These are phyloP conservation scores for Galbula dea DNA, from an alignment of 2,113 vertebrate genomes.

Conservation along the genomic window DNA sequence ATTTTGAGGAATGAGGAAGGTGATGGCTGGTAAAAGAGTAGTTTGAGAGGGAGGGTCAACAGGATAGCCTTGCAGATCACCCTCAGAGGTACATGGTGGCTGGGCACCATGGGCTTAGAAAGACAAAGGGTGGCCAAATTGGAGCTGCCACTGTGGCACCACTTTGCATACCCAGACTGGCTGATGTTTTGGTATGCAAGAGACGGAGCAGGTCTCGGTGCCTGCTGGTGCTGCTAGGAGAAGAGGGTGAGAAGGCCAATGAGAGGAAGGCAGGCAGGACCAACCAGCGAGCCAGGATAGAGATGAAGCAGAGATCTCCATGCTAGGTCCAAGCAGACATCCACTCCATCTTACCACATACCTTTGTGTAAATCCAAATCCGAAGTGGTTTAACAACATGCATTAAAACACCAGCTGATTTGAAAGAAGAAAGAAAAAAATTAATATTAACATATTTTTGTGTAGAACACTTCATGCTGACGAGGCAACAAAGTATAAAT, in stretches of 20 bases:
- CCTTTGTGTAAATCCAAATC: rapidly evolving
- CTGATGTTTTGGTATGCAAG: rapidly evolving
- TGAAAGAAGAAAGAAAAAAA: not conserved
- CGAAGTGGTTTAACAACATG: not conserved
- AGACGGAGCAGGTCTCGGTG: not conserved
- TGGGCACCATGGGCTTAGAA: rapidly evolving
- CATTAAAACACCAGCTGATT: not conserved
- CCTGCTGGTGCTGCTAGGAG: not conserved
- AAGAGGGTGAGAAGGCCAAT: not conserved
- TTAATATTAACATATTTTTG: not conserved
- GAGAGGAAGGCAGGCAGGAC: not conserved
- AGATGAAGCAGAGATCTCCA: not conserved
- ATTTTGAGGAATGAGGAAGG: not conserved
- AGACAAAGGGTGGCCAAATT: not conserved
- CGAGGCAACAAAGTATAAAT: not conserved
- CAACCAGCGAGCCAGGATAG: not conserved
- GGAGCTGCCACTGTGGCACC: not conserved
- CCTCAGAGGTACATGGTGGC: rapidly evolving
- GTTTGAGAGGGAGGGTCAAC: not conserved
- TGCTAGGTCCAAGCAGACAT: not conserved
- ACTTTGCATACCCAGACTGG: not conserved
- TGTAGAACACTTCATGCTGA: not conserved
- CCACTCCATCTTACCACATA: not conserved
- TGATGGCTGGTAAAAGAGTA: not conserved
- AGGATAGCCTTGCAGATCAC: not conserved